phyloP scores from a whole-genome alignment of 2,113 vertebrate species.

The Lophius piscatorius region DNA sequence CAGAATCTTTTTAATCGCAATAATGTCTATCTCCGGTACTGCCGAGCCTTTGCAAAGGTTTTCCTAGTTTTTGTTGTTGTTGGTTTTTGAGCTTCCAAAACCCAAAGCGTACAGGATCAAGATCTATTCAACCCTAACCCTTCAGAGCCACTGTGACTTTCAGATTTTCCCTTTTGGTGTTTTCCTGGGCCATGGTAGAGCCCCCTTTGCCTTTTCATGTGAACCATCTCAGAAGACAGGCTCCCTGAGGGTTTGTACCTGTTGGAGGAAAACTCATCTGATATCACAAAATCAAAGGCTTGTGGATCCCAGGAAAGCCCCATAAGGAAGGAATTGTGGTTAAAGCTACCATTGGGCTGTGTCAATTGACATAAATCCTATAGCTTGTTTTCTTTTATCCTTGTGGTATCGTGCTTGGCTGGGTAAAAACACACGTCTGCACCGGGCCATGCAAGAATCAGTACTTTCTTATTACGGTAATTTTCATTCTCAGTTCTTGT shows the following conservation, averaged over 20 bases:
- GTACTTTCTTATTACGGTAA: constrained; percentile 2
- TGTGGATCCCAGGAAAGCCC: constrained; percentile 41
- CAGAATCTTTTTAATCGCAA: no score
- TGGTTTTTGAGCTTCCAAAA: no score
- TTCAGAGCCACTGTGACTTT: constrained; percentile 1
- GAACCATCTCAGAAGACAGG: constrained; percentile 40
- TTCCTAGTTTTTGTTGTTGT: no score
- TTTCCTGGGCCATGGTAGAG: constrained; percentile 28
- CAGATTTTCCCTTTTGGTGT: constrained; percentile 20
- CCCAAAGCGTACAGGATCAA: constrained; percentile 1
- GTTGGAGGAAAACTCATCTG: constrained; percentile 30
- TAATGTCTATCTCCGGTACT: no score
- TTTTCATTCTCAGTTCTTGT: constrained; percentile 13
- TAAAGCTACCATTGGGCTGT: neutral
- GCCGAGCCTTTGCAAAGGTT: no score
- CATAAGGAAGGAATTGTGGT: constrained; percentile 16
- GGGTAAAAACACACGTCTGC: constrained; percentile 5
- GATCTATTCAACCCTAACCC: constrained; percentile 26
- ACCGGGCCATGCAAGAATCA: neutral
- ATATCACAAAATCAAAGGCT: constrained; percentile 53
- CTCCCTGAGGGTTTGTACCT: constrained; percentile 40
- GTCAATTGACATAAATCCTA: constrained; percentile 20
- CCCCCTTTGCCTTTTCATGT: constrained; percentile 50
- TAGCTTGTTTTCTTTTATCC: constrained; percentile 8
- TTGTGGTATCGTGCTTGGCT: constrained; percentile 14